phyloP scores from a whole-genome alignment of 2,797 vertebrate species.

The Sylvilagus floridanus region DNA sequence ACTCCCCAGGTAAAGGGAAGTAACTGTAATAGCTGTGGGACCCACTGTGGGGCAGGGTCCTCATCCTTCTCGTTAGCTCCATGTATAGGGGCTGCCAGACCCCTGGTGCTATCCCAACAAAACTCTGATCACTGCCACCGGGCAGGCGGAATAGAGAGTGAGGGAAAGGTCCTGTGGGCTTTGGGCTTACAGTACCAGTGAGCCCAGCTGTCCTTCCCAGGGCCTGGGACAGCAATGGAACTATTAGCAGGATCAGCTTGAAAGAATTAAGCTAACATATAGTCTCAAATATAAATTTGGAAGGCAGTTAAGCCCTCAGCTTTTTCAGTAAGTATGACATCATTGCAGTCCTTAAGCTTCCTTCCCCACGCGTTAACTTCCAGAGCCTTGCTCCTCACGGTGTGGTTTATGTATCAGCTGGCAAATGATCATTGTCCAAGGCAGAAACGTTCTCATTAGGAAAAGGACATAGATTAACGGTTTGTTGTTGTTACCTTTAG shows the following conservation, averaged over 20 bases:
- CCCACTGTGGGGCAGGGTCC: not conserved
- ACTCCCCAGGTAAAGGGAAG: too few relatives aligned
- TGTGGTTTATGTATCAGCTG: slow-evolving; percentile 27
- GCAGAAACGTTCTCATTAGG: slow-evolving; percentile 63
- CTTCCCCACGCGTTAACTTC: not conserved
- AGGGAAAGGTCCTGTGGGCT: not conserved
- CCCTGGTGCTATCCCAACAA: not conserved
- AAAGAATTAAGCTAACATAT: slow-evolving; percentile 55
- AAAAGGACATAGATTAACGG: slow-evolving; percentile 50
- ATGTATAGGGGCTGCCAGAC: not conserved
- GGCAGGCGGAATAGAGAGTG: not conserved
- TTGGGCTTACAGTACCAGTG: not conserved
- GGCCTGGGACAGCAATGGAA: not conserved
- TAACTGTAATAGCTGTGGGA: not conserved
- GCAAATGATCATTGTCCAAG: slow-evolving; percentile 57
- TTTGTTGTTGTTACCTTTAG: not conserved
- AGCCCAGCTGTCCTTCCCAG: not conserved
- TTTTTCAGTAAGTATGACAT: slow-evolving; percentile 24
- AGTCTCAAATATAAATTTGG: slow-evolving; percentile 60
- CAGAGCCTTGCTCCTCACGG: not conserved
- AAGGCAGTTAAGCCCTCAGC: slow-evolving; percentile 62
- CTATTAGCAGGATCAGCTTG: slow-evolving; percentile 49
- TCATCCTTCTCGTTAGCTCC: not conserved
- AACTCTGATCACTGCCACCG: not conserved
- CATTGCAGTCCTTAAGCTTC: slow-evolving; percentile 41